phyloP scores from a whole-genome alignment of 2,888 invertebrate genomes.

The Agonopterix subpropinquella region DNA sequence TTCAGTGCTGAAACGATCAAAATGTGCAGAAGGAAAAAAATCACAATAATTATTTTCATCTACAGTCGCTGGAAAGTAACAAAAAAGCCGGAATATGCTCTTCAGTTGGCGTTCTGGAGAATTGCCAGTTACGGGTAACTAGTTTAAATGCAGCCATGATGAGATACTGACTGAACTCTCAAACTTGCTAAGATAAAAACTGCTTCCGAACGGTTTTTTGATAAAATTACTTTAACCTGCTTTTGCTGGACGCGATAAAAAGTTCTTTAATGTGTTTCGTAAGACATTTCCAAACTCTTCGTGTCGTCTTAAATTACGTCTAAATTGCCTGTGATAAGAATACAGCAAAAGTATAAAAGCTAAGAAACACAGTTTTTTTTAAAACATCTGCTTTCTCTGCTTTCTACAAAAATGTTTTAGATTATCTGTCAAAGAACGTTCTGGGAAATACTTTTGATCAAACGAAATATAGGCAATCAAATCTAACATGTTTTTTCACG shows the following conservation, averaged over 20 bases:
- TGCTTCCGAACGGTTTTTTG: constrained; percentile 3
- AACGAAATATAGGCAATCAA: too few species aligned
- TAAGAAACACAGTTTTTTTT: too few species aligned
- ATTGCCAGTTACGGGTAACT: constrained; percentile 24
- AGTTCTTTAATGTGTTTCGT: constrained; percentile 4
- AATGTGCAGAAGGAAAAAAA: neutral
- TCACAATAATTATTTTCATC: too few species aligned
- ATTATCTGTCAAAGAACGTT: too few species aligned
- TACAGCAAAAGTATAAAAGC: too few species aligned
- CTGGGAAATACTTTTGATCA: too few species aligned
- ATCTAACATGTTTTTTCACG: too few species aligned
- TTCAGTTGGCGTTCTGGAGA: constrained; percentile 9
- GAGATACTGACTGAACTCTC: constrained; percentile 21
- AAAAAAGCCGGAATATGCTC: constrained; percentile 1
- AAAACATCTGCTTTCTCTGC: too few species aligned
- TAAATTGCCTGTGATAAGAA: too few species aligned
- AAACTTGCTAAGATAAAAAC: constrained; percentile 11
- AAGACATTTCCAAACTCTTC: neutral
- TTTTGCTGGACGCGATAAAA: constrained; percentile 3
- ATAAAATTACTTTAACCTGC: constrained; percentile 6
- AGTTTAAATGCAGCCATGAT: constrained; percentile 39
- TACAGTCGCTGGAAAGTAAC: too few species aligned
- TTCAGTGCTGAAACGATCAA: too few species aligned
- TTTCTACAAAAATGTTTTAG: too few species aligned
- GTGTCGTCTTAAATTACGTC: neutral